phyloP scores from a whole-genome alignment of 2,888 invertebrate species.

The Pristionchus arcanus region DNA sequence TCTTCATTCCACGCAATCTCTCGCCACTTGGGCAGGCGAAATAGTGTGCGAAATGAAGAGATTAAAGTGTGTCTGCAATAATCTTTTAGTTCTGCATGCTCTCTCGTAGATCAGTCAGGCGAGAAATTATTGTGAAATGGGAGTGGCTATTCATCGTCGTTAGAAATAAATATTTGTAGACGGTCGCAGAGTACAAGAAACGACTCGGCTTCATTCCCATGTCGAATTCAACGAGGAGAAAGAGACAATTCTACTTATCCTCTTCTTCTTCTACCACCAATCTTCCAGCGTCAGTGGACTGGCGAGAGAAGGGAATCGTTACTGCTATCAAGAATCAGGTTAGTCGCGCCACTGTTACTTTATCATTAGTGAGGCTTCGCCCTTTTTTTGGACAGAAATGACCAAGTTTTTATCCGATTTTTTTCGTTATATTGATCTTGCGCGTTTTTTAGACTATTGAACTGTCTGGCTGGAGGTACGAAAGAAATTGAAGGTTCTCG shows the following conservation, averaged over 20 bases:
- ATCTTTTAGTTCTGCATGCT: not conserved
- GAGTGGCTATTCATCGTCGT: no score
- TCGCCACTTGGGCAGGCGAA: not conserved
- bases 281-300: not conserved
- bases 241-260: not conserved
- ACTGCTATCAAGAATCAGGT: constrained; percentile 30
- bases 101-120: not conserved
- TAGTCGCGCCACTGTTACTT: no score
- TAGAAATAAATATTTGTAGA: not conserved
- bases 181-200: not conserved
- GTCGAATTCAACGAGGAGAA: not conserved
- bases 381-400: no score
- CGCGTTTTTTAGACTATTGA: no score
- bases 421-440: no score
- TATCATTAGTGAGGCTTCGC: no score
- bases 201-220: constrained; percentile 15
- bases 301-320: not conserved
- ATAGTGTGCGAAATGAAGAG: not conserved
- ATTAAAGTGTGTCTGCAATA: not conserved
- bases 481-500: no score
- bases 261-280: not conserved
- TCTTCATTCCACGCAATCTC: not conserved
- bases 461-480: no score
- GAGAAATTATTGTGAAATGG: not conserved
- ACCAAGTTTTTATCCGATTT: no score